Conservation (phyloP, 2,888 invertebrate species). For the Chloroclysta siterata region DNA sequence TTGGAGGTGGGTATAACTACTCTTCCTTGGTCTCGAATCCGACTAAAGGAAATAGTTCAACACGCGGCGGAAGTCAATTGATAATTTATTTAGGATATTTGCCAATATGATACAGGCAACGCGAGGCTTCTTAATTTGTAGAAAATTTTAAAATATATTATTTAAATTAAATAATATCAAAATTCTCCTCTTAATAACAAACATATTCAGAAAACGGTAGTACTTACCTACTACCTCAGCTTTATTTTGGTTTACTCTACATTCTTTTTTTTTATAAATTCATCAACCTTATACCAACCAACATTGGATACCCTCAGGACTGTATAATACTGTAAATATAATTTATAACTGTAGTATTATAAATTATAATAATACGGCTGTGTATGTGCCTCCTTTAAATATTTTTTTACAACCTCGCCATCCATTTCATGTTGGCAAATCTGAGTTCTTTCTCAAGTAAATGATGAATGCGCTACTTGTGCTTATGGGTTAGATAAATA, state of each 20-base stretch:
- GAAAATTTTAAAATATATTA: not conserved
- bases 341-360: constrained; percentile 30
- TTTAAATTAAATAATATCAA: not conserved
- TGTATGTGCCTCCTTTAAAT: constrained; percentile 12
- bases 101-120: constrained; percentile 62
- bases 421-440: constrained; percentile 67
- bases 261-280: not conserved
- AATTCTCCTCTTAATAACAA: not conserved
- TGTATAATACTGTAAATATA: constrained; percentile 49
- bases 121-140: constrained; percentile 48
- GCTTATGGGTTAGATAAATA: constrained; percentile 26
- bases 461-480: constrained; percentile 48
- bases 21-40: not conserved
- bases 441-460: constrained; percentile 53
- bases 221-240: not conserved
- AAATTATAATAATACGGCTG: constrained; percentile 11
- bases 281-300: constrained; percentile 16
- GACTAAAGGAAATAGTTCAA: constrained; percentile 4
- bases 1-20: not conserved
- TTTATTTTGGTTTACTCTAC: not conserved
- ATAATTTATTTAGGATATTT: constrained; percentile 49
- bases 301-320: constrained; percentile 34
- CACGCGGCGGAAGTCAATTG: constrained; percentile 44
- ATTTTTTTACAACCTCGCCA: constrained; percentile 46
- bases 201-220: not conserved